These are phyloP conservation scores for Terrapene triunguis DNA, from an alignment of 2,113 vertebrate genomes.

Conservation along the genomic window DNA sequence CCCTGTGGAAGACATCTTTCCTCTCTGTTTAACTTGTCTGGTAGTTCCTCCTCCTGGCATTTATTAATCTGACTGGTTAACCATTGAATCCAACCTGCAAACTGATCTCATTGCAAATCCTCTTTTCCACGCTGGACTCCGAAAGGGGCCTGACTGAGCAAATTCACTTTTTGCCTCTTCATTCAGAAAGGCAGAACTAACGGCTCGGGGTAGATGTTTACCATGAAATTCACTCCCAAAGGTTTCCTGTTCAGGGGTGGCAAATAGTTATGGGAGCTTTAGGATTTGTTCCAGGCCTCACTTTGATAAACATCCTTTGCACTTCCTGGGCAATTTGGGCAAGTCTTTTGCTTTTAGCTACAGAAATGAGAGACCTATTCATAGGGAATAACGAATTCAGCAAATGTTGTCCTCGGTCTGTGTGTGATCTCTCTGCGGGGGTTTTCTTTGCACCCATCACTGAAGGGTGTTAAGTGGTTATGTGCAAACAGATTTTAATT, in stretches of 20 bases:
- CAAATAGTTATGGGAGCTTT: background rate
- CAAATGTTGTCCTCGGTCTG: constrained; percentile 57
- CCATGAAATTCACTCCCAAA: constrained; percentile 43
- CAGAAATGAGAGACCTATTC: constrained; percentile 42
- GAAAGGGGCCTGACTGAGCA: constrained; percentile 58
- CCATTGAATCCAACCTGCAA: constrained; percentile 64
- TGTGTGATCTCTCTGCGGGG: constrained; percentile 25
- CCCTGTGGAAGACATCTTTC: constrained; percentile 42
- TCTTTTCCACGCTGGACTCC: constrained; percentile 41
- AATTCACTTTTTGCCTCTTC: constrained; percentile 57
- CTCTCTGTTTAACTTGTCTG: constrained; percentile 44
- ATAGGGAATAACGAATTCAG: constrained; percentile 23
- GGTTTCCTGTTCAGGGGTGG: constrained; percentile 9
- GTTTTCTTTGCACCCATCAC: background rate
- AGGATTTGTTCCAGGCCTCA: background rate
- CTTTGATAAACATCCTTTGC: constrained; percentile 26
- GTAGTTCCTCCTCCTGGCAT: constrained; percentile 75
- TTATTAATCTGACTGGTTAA: constrained; percentile 80
- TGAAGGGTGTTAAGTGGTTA: constrained; percentile 19
- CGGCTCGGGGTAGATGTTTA: constrained; percentile 57
- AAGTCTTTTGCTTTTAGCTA: constrained; percentile 8
- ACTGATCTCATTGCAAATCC: constrained; percentile 62
- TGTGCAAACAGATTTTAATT: constrained; percentile 67
- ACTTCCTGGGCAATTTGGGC: constrained; percentile 12
- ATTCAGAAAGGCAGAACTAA: constrained; percentile 44